Conservation (phyloP, 2,113 vertebrate genomes). For the Octodon degus region DNA sequence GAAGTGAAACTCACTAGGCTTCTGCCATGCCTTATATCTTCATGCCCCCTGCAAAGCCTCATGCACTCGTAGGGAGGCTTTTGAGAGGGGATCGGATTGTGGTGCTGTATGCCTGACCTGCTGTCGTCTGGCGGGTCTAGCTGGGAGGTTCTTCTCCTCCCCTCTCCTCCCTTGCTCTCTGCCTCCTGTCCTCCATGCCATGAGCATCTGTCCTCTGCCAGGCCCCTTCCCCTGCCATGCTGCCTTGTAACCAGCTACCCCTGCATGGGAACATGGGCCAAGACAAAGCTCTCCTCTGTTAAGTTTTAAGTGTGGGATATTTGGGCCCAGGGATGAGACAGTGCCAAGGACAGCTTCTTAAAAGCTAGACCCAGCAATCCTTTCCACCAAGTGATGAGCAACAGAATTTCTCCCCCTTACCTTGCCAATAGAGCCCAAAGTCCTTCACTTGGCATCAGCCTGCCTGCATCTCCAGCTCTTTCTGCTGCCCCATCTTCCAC, state of each 20-base stretch:
- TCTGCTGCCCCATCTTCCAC: accelerated
- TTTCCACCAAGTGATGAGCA: background rate
- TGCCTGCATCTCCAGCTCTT: background rate
- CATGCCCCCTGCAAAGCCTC: background rate
- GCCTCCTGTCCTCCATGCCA: background rate
- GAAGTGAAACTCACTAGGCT: background rate
- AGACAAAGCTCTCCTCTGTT: background rate
- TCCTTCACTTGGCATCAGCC: background rate
- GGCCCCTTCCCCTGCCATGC: background rate
- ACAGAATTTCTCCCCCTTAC: background rate
- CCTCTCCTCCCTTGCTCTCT: background rate
- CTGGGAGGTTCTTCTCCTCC: background rate
- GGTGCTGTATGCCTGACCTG: background rate
- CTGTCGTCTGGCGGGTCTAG: background rate
- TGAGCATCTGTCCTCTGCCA: background rate
- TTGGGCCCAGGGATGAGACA: background rate
- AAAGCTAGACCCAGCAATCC: background rate
- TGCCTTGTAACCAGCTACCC: background rate
- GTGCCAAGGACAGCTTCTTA: background rate
- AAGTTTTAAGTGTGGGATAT: too few species aligned
- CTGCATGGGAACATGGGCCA: background rate
- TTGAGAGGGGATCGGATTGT: background rate
- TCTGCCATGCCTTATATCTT: background rate
- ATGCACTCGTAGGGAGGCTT: background rate
- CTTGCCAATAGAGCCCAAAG: background rate